These are phyloP conservation scores for Calypte anna DNA, from an alignment of 2,113 vertebrate species.

Conservation along the genomic window DNA sequence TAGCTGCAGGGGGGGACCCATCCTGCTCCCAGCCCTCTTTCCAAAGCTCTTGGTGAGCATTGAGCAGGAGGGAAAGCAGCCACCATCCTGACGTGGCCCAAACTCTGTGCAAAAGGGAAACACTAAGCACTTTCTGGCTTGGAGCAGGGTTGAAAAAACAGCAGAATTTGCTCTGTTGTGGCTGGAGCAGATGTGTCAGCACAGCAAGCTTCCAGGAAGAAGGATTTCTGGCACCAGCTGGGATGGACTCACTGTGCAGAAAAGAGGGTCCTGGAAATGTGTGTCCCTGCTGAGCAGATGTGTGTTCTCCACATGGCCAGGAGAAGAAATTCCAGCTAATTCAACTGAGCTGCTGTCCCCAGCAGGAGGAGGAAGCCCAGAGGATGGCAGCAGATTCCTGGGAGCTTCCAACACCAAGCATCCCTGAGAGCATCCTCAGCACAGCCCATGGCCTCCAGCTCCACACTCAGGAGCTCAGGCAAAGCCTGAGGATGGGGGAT, in stretches of 20 bases:
- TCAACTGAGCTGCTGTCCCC: no score
- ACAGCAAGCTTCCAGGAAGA: background rate
- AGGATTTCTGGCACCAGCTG: background rate
- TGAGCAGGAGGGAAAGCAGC: background rate
- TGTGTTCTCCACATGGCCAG: fast-evolving
- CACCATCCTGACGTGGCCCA: background rate
- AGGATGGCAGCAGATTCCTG: background rate
- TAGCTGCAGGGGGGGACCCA: background rate
- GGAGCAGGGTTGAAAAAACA: background rate
- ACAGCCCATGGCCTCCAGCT: no score
- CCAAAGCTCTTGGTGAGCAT: background rate
- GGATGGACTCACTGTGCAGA: background rate
- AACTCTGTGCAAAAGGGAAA: background rate
- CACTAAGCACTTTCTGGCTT: background rate
- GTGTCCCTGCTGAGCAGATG: background rate
- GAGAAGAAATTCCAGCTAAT: background rate
- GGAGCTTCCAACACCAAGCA: background rate
- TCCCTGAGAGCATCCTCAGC: background rate
- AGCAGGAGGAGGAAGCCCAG: fast-evolving
- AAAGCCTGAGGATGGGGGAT: background rate
- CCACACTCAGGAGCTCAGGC: background rate
- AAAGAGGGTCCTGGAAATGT: background rate
- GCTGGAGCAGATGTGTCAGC: slow-evolving; percentile 7
- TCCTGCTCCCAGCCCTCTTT: background rate
- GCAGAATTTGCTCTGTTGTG: background rate